Base-by-base conservation (phyloP, 1,140 invertebrate genomes). In the Colletes latitarsis region DNA sequence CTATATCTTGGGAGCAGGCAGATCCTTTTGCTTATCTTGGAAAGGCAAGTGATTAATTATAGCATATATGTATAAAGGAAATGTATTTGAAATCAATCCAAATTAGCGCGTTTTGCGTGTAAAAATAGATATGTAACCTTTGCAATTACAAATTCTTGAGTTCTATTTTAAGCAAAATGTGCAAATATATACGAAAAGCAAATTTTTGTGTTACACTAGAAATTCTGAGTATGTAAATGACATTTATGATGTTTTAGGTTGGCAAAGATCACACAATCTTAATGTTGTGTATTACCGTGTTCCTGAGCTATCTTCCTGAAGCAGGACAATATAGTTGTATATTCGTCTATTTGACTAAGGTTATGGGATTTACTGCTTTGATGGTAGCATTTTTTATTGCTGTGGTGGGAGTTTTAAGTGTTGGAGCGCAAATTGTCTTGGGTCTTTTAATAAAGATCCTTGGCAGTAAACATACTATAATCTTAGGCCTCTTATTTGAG, bases 311-410 rank as follows among this genome's bases (percentile, higher is more conserved):
- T 94, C 94, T 99, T 85, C 99, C 99, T n/a, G 99, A 99, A 93
- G 97, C 97, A 49, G 99, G 99, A 81, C 98, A 99, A 94, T 99
- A 99, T 94, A 99, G 99, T 77, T 99, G 99, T 94, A 99, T 99
- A 94, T 99, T 99, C 94, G 99, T 99, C 86, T 99, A 99, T 94
- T 95, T 99, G 64, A 98, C 98, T 94, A 95, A 99, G 88, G 98
- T 99, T 84, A 99, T 99, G 96, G 98, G 97, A 81, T 99, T 99
- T 94, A 97, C 97, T 88, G 96, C 96, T 80, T 95, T 98, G 89
- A 97, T 98, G 95, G 99, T 99, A 66, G 99, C 99, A 68, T 96
- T 98, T 83, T 99, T 99, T 93, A 99, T 99, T 90, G 99, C 98
- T 78, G 96, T 99, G 73, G 97, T 99, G 77, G 99, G 99, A 69